Evolutionary conservation across 37 sponge, comb jelly and placozoan species (phyloP).

Genomic region (Hexactinellida sp.): DNA sequence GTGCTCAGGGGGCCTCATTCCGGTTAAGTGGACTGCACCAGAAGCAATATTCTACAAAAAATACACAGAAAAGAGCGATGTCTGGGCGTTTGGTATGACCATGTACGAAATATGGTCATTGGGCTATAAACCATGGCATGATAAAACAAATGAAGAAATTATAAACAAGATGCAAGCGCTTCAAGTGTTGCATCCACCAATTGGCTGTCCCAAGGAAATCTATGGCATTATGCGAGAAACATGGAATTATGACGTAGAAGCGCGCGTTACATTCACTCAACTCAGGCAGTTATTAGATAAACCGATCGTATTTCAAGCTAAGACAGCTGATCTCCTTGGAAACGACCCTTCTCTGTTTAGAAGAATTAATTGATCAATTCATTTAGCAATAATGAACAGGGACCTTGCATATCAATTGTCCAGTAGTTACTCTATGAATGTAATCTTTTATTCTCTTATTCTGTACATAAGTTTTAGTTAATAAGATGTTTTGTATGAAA

Average conservation of each 20-base stretch:
- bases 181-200: constrained; percentile 16
- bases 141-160: constrained; percentile 23
- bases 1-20: constrained; percentile 13
- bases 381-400: too few relatives aligned
- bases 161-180: neutral
- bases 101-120: constrained; percentile 42
- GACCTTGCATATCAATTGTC: too few relatives aligned
- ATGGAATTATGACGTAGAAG: constrained; percentile 13
- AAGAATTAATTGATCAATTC: neutral
- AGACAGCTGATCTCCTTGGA: neutral
- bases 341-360: neutral
- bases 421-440: too few relatives aligned
- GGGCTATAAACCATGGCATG: constrained; percentile 27
- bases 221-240: constrained; percentile 20
- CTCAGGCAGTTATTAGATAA: neutral
- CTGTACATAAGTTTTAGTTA: too few relatives aligned
- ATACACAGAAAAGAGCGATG: constrained; percentile 44
- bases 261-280: neutral
- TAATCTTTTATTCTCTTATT: too few relatives aligned
- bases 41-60: constrained; percentile 26
- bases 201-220: constrained; percentile 21
- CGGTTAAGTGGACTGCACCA: constrained; percentile 22
- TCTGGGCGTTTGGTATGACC: constrained; percentile 33
- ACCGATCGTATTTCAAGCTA: neutral
- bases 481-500: too few relatives aligned